A percentile compares a stretch with the other conserved stretches of the same genome.
These are phyloP conservation scores for Lepus oiostolus DNA, from an alignment of 2,797 vertebrate genomes.

Conservation along the genomic window DNA sequence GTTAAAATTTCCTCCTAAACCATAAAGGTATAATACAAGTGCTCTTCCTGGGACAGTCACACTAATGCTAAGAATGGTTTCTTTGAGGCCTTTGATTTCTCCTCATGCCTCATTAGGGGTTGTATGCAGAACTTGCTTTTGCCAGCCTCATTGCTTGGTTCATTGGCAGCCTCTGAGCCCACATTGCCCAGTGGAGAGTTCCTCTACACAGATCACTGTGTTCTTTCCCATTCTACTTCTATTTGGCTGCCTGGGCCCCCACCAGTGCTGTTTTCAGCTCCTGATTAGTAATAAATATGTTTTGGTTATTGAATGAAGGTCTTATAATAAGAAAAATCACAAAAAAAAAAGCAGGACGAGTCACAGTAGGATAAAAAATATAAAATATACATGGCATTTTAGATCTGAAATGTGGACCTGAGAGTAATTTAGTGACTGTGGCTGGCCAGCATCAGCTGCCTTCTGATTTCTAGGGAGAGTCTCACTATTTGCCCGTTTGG, in stretches of 20 bases:
- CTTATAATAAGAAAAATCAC: slow-evolving; percentile 33
- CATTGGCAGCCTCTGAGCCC: neutral
- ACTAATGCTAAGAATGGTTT: neutral
- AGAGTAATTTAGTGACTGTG: slow-evolving; percentile 10
- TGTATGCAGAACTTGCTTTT: slow-evolving; percentile 2
- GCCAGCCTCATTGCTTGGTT: neutral
- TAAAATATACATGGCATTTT: slow-evolving; percentile 33
- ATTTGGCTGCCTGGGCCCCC: neutral
- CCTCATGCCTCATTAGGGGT: neutral
- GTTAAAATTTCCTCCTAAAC: neutral
- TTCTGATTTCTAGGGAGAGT: slow-evolving; percentile 22
- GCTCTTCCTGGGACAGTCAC: neutral
- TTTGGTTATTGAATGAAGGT: neutral
- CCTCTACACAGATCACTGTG: neutral
- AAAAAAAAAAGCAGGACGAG: neutral
- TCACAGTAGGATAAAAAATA: neutral
- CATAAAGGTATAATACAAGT: neutral
- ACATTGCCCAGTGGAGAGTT: neutral
- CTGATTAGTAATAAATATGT: neutral
- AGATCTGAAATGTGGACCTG: slow-evolving; percentile 22
- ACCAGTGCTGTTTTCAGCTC: neutral
- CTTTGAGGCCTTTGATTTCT: neutral
- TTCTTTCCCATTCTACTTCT: neutral
- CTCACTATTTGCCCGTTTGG: slow-evolving; percentile 23
- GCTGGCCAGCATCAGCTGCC: neutral